Percentiles rank a stretch among this genome's conserved stretches.
Evolutionary conservation across 2,113 vertebrate genomes (phyloP).

Genomic region (Hipposideros armiger): DNA sequence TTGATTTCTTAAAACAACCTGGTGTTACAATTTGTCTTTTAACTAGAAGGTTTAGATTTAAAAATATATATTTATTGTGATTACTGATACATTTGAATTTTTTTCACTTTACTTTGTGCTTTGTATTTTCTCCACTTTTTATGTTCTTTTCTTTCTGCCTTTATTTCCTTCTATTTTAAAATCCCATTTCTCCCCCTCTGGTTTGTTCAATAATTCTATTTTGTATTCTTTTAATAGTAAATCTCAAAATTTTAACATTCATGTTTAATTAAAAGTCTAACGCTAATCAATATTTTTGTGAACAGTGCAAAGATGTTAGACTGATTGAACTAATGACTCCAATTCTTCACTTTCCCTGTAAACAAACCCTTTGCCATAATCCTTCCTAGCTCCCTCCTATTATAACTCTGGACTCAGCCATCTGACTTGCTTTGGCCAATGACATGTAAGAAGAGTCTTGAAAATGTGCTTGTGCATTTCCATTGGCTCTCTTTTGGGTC

Average conservation of each 20-base stretch:
- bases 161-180: not conserved
- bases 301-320: not conserved
- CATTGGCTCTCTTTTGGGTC: not conserved
- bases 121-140: not conserved
- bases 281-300: not conserved
- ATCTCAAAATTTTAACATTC: not conserved
- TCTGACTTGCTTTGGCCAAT: not conserved
- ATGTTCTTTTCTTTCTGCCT: not conserved
- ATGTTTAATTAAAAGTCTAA: slow-evolving; percentile 13
- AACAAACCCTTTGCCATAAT: not conserved
- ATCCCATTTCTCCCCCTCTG: not conserved
- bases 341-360: not conserved
- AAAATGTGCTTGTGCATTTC: not conserved
- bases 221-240: not conserved
- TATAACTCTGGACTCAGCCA: not conserved
- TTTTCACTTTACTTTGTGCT: not conserved
- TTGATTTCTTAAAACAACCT: not conserved
- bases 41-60: not conserved
- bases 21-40: not conserved
- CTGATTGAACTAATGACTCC: not conserved
- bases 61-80: not conserved
- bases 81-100: not conserved
- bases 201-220: not conserved
- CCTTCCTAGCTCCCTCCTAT: not conserved
- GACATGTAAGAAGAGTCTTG: not conserved